These are phyloP conservation scores for Enteromius afrohamiltoni DNA, from an alignment of 2,797 vertebrate genomes.

Conservation along the genomic window DNA sequence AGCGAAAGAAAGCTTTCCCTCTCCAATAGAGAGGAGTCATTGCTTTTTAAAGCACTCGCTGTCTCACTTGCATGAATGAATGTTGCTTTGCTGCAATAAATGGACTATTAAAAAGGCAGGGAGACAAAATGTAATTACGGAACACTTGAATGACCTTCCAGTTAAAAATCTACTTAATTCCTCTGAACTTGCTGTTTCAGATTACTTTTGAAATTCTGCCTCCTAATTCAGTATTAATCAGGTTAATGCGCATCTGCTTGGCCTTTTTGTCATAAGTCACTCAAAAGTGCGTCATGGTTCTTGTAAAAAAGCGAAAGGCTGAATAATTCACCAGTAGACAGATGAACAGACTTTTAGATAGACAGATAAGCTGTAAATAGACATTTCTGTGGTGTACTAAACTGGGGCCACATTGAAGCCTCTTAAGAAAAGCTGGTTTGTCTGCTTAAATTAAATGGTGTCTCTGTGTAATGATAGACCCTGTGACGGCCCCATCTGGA, in stretches of 20 bases:
- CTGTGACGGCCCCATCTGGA: background rate
- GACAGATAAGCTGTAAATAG: background rate
- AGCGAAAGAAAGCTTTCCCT: constrained; percentile 38
- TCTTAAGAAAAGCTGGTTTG: constrained; percentile 24
- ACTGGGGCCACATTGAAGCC: background rate
- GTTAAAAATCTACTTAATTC: constrained; percentile 15
- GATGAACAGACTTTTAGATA: background rate
- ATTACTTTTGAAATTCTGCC: background rate
- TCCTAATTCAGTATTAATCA: background rate
- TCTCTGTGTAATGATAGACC: background rate
- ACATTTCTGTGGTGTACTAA: background rate
- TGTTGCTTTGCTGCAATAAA: constrained; percentile 24
- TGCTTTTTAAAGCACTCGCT: constrained; percentile 32
- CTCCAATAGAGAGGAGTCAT: constrained; percentile 18
- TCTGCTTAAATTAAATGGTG: constrained; percentile 23
- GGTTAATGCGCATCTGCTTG: background rate
- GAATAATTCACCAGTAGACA: too few species aligned
- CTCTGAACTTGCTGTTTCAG: constrained; percentile 8
- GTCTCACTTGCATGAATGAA: constrained; percentile 31
- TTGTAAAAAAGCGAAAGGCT: too few species aligned
- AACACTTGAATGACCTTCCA: constrained; percentile 9
- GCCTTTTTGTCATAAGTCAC: background rate
- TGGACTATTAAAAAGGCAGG: constrained; percentile 24
- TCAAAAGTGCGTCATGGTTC: background rate
- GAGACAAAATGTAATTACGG: constrained; percentile 27